Conservation (phyloP, 1,140 invertebrate species). For the Latrodectus geometricus region DNA sequence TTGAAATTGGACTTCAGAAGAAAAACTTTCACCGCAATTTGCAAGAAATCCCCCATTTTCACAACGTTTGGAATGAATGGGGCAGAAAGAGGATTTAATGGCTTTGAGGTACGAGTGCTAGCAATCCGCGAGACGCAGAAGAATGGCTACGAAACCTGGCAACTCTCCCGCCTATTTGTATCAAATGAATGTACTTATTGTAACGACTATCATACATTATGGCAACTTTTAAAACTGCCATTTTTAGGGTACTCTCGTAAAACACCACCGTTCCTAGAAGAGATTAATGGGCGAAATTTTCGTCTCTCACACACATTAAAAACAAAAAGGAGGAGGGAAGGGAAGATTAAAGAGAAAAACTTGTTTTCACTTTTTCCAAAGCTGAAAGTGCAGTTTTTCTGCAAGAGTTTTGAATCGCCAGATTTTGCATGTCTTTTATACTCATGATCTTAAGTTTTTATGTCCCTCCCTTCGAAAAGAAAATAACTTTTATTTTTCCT, state of each 20-base stretch:
- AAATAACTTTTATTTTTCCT: not conserved
- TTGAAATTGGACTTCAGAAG: not conserved
- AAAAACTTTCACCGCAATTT: conserved; percentile 32
- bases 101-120: conserved; percentile 58
- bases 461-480: not conserved
- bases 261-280: conserved; percentile 6
- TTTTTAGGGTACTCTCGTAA: conserved; percentile 57
- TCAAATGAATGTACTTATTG: conserved; percentile 63
- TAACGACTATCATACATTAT: conserved; percentile 61
- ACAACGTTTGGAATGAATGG: conserved; percentile 57
- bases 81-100: conserved; percentile 59
- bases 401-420: not conserved
- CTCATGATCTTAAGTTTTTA: not conserved
- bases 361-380: conserved; percentile 46
- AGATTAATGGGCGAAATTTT: conserved; percentile 62
- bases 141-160: conserved; percentile 60
- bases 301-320: conserved; percentile 40
- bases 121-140: conserved; percentile 55
- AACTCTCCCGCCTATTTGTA: conserved; percentile 63
- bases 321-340: conserved; percentile 36
- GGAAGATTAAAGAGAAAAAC: conserved; percentile 37
- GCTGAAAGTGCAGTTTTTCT: not conserved
- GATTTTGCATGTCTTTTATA: conserved; percentile 8
- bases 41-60: conserved; percentile 52
- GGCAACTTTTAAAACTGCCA: conserved; percentile 62